A percentile compares a stretch with the other conserved stretches of the same genome.
These are phyloP conservation scores for Telenomus remus DNA, from an alignment of 1,140 invertebrate genomes.

Conservation along the genomic window DNA sequence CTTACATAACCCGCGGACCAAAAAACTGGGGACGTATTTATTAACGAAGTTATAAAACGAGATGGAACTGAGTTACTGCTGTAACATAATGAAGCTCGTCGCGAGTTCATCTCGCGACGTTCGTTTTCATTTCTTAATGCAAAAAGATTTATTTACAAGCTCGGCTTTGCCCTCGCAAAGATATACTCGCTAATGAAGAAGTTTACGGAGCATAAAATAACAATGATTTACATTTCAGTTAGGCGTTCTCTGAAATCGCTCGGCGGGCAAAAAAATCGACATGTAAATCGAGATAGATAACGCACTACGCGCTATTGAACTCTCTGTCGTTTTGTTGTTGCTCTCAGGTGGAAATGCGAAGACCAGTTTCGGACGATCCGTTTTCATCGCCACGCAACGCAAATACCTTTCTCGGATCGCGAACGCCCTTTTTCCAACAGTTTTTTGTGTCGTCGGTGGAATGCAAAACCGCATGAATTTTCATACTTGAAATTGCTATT, in stretches of 20 bases:
- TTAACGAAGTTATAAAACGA: conserved; percentile 35
- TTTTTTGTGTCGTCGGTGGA: no score
- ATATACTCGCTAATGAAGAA: conserved; percentile 36
- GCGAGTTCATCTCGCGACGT: conserved; percentile 39
- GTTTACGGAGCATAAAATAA: conserved; percentile 40
- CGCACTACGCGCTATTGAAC: no score
- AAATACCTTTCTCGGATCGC: no score
- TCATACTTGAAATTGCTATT: no score
- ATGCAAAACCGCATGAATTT: no score
- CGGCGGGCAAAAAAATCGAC: neutral
- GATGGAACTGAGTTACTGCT: conserved; percentile 21
- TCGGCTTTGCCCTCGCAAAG: conserved; percentile 18
- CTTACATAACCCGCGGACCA: conserved; percentile 19
- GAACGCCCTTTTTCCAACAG: no score
- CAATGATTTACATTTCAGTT: conserved; percentile 53
- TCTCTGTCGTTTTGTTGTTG: no score
- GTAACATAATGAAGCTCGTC: conserved; percentile 33
- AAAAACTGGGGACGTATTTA: conserved; percentile 35
- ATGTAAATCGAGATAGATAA: conserved; percentile 3
- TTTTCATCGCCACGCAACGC: no score
- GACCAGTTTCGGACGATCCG: no score
- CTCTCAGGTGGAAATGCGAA: no score
- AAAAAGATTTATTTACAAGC: conserved; percentile 45
- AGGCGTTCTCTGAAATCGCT: conserved; percentile 3
- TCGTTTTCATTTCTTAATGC: conserved; percentile 17